phyloP scores from a whole-genome alignment of 2,888 invertebrate genomes.

The Andrena bucephala region DNA sequence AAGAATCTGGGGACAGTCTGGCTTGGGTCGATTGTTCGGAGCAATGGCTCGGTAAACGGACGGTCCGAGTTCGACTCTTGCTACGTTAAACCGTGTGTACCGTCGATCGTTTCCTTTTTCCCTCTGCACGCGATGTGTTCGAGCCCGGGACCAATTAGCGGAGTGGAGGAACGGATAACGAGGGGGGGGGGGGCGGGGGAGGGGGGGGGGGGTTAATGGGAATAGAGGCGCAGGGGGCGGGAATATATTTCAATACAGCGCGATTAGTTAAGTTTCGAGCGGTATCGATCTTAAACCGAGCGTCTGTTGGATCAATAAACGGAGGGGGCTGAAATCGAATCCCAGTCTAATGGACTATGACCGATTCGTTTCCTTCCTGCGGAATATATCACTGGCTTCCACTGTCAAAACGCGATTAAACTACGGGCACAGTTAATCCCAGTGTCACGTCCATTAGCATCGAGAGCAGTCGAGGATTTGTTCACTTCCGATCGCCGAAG shows the following conservation, averaged over 20 bases:
- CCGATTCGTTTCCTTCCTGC: not conserved
- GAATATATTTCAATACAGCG: not conserved
- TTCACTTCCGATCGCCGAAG: slow-evolving; percentile 36
- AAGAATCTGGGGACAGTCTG: slow-evolving; percentile 3
- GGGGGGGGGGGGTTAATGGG: not conserved
- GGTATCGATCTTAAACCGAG: not conserved
- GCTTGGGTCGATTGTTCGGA: not conserved
- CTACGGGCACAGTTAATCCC: slow-evolving; percentile 44
- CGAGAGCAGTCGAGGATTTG: slow-evolving; percentile 37
- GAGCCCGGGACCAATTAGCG: not conserved
- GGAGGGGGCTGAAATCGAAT: not conserved
- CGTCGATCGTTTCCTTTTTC: not conserved
- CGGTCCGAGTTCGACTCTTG: slow-evolving; percentile 11
- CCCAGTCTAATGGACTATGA: not conserved
- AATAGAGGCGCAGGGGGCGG: not conserved
- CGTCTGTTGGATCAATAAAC: too few species aligned
- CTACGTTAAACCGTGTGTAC: not conserved
- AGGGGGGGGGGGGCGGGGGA: not conserved
- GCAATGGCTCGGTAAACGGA: slow-evolving; percentile 26
- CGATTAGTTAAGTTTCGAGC: not conserved
- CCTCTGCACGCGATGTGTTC: not conserved
- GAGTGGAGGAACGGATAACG: not conserved
- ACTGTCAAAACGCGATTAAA: slow-evolving; percentile 47
- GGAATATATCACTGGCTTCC: slow-evolving; percentile 1
- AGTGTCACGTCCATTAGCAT: slow-evolving; percentile 46